Evolutionary conservation across 2,797 vertebrate species (phyloP), one percentile per base, ranked within the genome.

Genomic region (Sebastiscus tertius): DNA sequence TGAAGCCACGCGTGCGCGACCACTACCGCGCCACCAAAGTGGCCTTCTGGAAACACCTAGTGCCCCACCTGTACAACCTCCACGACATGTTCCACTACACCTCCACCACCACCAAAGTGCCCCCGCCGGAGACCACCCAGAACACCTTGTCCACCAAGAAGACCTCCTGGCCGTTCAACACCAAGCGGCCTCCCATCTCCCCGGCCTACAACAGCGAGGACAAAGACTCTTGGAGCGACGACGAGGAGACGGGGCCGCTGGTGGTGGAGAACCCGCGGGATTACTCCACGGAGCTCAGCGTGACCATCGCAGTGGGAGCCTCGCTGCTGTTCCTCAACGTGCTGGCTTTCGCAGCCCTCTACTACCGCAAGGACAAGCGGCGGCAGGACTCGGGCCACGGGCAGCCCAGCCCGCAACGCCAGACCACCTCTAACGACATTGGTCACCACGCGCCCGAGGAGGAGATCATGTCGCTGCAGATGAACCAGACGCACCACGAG

Each of bases 51-150:
- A 99, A 98, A 92, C 98, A 99, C 91, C 94, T 99, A 66, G 98
- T 99, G 86, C 98, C 98, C 24, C 97, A 99, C 81, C 93, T 99
- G 49, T 99, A 99, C 93, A 99, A 99, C 94, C 96, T 99, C 62
- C 98, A 99, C 0, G 98, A 99, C 85, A 99, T 99, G 98, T 99
- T 99, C 94, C 98, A 99, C 93, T 99, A 99, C 93, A 99, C 98
- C n/a, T 99, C 98, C 86, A 97, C 97, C 77, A 99, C 98, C 89
- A 99, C 98, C 94, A 99, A 98, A 96, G 98, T 99, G 96, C 98
- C 98, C 0, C 98, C 98, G 0, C 97, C 96, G 0, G 98, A 99
- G 88, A 97, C 98, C 83, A 99, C 98, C 0, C 98, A 98, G 94
- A 99, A 98, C 93, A 97, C 97, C 69, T 94, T 98, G 87, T 97